Percentiles rank a stretch among this genome's conserved stretches.
phyloP scores from a whole-genome alignment of 2,113 vertebrate species.

The Pycnonotus jocosus region DNA sequence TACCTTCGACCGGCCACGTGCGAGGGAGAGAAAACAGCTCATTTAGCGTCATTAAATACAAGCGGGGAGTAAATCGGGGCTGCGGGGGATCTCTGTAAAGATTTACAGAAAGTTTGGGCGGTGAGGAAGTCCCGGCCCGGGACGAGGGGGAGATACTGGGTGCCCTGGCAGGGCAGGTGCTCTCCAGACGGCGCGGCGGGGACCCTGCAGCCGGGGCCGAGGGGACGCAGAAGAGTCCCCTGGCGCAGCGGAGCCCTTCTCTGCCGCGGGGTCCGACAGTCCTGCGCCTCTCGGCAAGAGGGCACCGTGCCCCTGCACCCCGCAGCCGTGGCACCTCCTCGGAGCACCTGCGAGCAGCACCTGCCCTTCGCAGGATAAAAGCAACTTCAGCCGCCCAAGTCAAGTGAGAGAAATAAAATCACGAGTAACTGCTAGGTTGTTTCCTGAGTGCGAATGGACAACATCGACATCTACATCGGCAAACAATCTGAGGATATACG shows the following conservation, averaged over 20 bases:
- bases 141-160: no score
- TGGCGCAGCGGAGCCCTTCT: not conserved
- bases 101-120: not conserved
- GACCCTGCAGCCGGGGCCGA: not conserved
- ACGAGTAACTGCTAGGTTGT: not conserved
- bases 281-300: not conserved
- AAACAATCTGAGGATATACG: not conserved
- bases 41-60: constrained; percentile 41
- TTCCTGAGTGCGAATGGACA: not conserved
- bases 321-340: not conserved
- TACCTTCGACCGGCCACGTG: constrained; percentile 31
- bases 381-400: not conserved
- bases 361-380: not conserved
- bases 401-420: not conserved
- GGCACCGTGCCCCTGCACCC: not conserved
- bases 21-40: constrained; percentile 3
- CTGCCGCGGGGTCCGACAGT: not conserved
- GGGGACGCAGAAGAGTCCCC: not conserved
- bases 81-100: not conserved
- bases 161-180: not conserved
- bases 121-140: not conserved
- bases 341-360: not conserved
- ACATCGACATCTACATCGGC: not conserved
- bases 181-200: not conserved
- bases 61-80: not conserved